Conservation (phyloP, 2,888 invertebrate genomes). For the Drosophila heteroneura region DNA sequence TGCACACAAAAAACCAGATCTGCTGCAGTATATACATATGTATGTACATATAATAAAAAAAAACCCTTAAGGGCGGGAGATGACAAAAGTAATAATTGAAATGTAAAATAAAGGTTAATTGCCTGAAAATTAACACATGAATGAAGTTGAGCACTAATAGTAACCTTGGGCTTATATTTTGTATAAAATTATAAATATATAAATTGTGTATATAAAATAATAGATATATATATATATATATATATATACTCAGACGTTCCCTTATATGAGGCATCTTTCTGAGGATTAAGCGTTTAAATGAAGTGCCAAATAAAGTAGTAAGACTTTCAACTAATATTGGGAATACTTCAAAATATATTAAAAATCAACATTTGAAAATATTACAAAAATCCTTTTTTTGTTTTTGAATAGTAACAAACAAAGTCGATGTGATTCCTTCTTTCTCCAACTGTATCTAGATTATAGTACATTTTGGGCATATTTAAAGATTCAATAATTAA, state of each 20-base stretch:
- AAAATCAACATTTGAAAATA: not conserved
- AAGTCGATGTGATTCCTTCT: not conserved
- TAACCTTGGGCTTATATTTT: not conserved
- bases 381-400: not conserved
- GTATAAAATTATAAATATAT: not conserved
- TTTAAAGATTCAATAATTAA: not conserved
- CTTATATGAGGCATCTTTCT: not conserved
- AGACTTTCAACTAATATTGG: not conserved
- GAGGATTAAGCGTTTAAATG: not conserved
- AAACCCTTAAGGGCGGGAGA: not conserved
- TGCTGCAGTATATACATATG: slow-evolving; percentile 1
- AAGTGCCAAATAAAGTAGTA: not conserved
- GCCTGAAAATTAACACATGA: slow-evolving; percentile 1
- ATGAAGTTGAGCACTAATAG: not conserved
- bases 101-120: not conserved
- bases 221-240: not conserved
- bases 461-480: not conserved
- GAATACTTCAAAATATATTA: not conserved
- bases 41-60: not conserved
- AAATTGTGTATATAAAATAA: too few species aligned
- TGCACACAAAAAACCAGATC: slow-evolving; percentile 17
- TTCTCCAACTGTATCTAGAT: not conserved
- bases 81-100: slow-evolving; percentile 8
- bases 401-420: not conserved
- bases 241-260: too few species aligned